Conservation (phyloP, 2,888 invertebrate genomes). For the Caenorhabditis afra region DNA sequence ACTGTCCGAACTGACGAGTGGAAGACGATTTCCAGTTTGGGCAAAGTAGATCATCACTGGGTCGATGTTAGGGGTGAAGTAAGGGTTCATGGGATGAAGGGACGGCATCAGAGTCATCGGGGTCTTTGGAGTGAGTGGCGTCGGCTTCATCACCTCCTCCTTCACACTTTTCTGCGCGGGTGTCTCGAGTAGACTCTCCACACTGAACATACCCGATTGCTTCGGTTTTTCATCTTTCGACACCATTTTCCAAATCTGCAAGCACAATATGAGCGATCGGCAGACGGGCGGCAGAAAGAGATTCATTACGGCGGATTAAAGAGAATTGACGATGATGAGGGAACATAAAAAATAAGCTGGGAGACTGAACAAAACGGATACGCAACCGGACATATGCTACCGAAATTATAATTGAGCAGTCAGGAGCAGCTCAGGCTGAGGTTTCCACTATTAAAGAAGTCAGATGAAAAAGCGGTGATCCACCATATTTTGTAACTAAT, state of each 20-base stretch:
- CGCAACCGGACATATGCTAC: conserved; percentile 59
- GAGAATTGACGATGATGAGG: conserved; percentile 25
- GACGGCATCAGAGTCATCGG: conserved; percentile 53
- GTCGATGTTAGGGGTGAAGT: conserved; percentile 63
- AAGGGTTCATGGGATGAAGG: conserved; percentile 46
- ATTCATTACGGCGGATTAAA: conserved; percentile 50
- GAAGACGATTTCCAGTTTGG: conserved; percentile 58
- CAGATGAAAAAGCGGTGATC: neutral
- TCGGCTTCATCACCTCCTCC: conserved; percentile 43
- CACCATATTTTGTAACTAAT: conserved; percentile 52
- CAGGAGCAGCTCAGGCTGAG: conserved; percentile 6
- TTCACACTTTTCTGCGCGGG: conserved; percentile 17
- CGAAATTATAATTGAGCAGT: conserved; percentile 46
- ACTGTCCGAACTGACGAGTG: conserved; percentile 60
- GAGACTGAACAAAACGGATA: conserved; percentile 20
- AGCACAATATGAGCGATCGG: conserved; percentile 9
- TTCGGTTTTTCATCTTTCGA: conserved; percentile 61
- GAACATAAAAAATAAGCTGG: conserved; percentile 50
- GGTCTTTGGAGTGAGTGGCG: conserved; percentile 50
- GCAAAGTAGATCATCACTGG: conserved; percentile 66
- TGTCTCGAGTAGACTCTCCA: conserved; percentile 62
- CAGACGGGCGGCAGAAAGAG: neutral
- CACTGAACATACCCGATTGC: conserved; percentile 60
- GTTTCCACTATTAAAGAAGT: no score
- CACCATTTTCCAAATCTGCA: conserved; percentile 55